These are phyloP conservation scores for Esox niger DNA, from an alignment of 2,113 vertebrate genomes.

Conservation along the genomic window DNA sequence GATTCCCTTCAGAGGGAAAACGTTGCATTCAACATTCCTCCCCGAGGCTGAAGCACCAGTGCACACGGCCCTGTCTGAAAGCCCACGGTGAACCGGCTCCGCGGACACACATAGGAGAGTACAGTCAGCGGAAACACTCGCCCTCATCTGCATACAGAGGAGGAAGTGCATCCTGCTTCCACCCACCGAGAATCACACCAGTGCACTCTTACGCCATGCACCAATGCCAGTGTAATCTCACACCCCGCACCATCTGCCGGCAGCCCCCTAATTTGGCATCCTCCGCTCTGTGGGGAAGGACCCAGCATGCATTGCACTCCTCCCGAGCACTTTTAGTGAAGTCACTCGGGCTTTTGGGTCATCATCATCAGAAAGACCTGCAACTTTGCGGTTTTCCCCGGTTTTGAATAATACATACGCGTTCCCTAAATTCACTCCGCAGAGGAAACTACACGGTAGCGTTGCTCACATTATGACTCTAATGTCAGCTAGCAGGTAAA, in stretches of 20 bases:
- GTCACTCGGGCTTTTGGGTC: conserved; percentile 18
- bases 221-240: conserved; percentile 55
- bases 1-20: conserved; percentile 46
- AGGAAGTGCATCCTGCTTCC: conserved; percentile 49
- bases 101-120: conserved; percentile 41
- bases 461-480: too few species aligned
- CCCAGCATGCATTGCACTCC: conserved; percentile 37
- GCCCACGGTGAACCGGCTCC: conserved; percentile 18
- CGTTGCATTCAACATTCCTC: conserved; percentile 44
- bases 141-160: conserved; percentile 46
- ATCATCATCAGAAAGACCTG: conserved; percentile 20
- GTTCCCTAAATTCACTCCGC: too few species aligned
- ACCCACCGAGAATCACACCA: conserved; percentile 54
- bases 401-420: too few species aligned
- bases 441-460: too few species aligned
- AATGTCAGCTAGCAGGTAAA: too few species aligned
- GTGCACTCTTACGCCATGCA: conserved; percentile 57
- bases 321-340: conserved; percentile 42
- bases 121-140: conserved; percentile 13
- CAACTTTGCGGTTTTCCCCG: neutral
- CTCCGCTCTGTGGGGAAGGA: conserved; percentile 31
- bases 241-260: conserved; percentile 61
- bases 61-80: conserved; percentile 26
- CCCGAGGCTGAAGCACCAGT: conserved; percentile 27
- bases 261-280: conserved; percentile 47